These are phyloP conservation scores for Endomychus coccineus DNA, from an alignment of 2,888 invertebrate genomes.

Conservation along the genomic window DNA sequence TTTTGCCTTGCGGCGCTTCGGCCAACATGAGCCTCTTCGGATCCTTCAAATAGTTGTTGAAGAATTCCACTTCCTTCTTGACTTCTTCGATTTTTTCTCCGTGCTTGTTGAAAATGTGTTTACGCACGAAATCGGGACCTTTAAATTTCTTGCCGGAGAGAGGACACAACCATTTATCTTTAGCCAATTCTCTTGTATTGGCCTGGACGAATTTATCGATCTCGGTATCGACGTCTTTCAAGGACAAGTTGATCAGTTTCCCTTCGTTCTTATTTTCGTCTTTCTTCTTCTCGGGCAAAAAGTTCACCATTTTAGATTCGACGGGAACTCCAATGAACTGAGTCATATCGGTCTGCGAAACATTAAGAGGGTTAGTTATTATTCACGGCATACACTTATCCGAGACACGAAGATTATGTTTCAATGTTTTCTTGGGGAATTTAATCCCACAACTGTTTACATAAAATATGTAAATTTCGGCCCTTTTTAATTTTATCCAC, in stretches of 20 bases:
- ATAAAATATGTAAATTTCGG: too few relatives aligned
- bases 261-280: slow-evolving; percentile 55
- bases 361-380: too few relatives aligned
- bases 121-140: slow-evolving; percentile 95
- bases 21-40: slow-evolving; percentile 90
- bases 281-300: slow-evolving; percentile 71
- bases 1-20: slow-evolving; percentile 59
- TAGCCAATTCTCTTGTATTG: slow-evolving; percentile 93
- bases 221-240: slow-evolving; percentile 56
- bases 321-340: slow-evolving; percentile 72
- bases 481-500: too few relatives aligned
- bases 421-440: too few relatives aligned
- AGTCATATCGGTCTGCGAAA: slow-evolving; percentile 54
- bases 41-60: slow-evolving; percentile 93
- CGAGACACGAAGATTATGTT: too few relatives aligned
- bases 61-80: slow-evolving; percentile 92
- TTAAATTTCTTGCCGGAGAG: slow-evolving; percentile 98
- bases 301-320: slow-evolving; percentile 86
- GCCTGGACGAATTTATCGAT: slow-evolving; percentile 93
- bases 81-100: slow-evolving; percentile 95
- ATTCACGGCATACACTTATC: too few relatives aligned
- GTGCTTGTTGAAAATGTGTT: slow-evolving; percentile 97
- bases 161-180: slow-evolving; percentile 98
- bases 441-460: too few relatives aligned
- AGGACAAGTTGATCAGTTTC: slow-evolving; percentile 37